Evolutionary conservation across 2,888 invertebrate genomes (phyloP).

Genomic region (Crocallis elinguaria): DNA sequence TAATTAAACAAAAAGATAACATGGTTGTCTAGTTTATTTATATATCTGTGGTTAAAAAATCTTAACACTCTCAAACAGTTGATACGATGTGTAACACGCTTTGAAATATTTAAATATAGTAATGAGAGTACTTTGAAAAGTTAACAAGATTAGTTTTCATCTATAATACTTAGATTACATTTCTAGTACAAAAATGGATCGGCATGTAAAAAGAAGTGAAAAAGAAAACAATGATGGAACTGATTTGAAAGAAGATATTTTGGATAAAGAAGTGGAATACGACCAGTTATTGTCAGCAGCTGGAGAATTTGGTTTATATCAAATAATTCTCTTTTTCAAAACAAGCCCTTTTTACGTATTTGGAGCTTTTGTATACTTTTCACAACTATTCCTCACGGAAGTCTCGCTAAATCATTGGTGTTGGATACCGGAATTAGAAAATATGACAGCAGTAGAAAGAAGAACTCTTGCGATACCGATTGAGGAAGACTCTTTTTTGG

Average conservation of each 20-base stretch:
- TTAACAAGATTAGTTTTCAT: no score
- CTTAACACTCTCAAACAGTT: background rate
- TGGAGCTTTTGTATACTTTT: conserved; percentile 52
- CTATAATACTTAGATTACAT: no score
- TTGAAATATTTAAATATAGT: background rate
- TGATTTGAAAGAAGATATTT: background rate
- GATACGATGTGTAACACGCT: background rate
- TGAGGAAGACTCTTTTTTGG: conserved; percentile 48
- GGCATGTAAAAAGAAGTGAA: background rate
- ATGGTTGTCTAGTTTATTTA: background rate
- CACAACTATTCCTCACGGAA: conserved; percentile 58
- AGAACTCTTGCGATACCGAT: conserved; percentile 51
- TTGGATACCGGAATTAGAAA: conserved; percentile 53
- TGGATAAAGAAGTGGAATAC: conserved; percentile 26
- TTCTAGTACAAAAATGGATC: background rate
- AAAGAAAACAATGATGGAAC: background rate
- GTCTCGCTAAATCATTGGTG: conserved; percentile 60
- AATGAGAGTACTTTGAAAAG: no score
- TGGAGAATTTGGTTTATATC: conserved; percentile 57
- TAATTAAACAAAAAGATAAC: background rate
- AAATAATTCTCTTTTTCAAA: conserved; percentile 48
- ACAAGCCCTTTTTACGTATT: conserved; percentile 56
- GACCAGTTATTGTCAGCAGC: conserved; percentile 55
- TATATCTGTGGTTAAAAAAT: background rate
- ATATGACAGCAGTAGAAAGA: conserved; percentile 51